Base-by-base conservation (phyloP, 2,797 vertebrate species). In the Enteromius unitaeniatus region DNA sequence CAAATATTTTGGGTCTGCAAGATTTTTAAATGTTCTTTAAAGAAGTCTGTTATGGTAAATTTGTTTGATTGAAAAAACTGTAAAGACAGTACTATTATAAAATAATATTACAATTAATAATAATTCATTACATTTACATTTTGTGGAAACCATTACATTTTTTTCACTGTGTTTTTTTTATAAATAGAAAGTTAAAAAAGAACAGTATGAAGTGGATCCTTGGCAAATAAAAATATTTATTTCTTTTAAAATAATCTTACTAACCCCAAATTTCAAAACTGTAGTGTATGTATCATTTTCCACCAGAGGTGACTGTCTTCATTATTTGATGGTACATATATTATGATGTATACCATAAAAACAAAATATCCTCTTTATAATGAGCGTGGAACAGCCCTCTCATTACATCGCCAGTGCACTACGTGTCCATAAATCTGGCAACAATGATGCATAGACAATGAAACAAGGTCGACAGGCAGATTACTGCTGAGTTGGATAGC, bases 401-500 rank as follows among this genome's bases (percentile, higher is more conserved):
- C 21, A 65, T 40, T 40, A 31, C 58, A 75, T 69, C 6, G 55
- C 21, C 3, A 2, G 45, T 83, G 23, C 73, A 83, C 28, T 28
- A 82, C 9, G 19, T 19, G 9, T 26, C 17, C 47, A 67, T 42
- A 26, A 67, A 42, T 73, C 23, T n/a, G 72, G 72, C 72, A 76
- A 55, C 81, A 82, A 82, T 65, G 45, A 40, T 53, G 70, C 14
- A 37, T 37, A 74, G 80, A 64, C 42, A 58, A 74, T 15, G 1
- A 49, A 31, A 62, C 23, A 34, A 34, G 68, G 17, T 60, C 40
- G 17, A 31, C 26, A 15, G 53, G 40, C 68, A 45, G 53, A 73
- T 40, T n/a, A 55, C 53, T 64, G 21, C 31, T 17, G 58, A 51
- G 21, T 60, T 14, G 60, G 60, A 49, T 31, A 34, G 79, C 53